Base-by-base conservation (phyloP, 2,797 vertebrate species). In the Falco novaeseelandiae region DNA sequence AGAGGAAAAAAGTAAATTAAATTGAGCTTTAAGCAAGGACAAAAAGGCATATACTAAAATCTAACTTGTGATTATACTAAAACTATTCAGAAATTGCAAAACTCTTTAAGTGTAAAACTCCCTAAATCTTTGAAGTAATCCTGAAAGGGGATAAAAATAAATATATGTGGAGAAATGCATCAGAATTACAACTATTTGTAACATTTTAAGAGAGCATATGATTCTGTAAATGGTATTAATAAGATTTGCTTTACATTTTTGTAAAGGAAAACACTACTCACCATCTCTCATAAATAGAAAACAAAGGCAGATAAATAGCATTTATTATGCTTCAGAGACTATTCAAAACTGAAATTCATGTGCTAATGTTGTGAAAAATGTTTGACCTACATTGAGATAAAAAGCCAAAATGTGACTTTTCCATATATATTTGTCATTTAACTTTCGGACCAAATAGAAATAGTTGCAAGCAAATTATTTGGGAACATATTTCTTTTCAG, bases 71-170 rank as follows among this genome's bases (percentile, higher is more conserved):
- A 27, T 22, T 36, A 40, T 38, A 66, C 59, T 20, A 57, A 51
- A 70, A 5, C 4, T 65, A 26, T 20, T 76, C 30, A 79, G 27
- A 82, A 65, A 76, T 17, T 51, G 21, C 8, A 69, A 87, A 76
- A 67, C 0, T 0, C 27, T 81, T 74, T 16, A 19, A 63, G 23
- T 17, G 19, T 73, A 44, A 86, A 63, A 54, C 5, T 34, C 8
- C 6, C 6, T 72, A 66, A 27, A 38, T 52, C 77, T 72, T 62
- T 3, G 16, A 88, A 66, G 8, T 32, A 10, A 21, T 54, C 11
- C 13, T 67, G 52, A 78, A 93, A 32, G n/a, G 4, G 18, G 34
- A 34, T 59, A 32, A 14, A 83, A 78, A 44, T 30, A 58, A 58
- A 61, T 40, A 32, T 34, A 16, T 72, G 29, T 26, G 17, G 15